Evolutionary conservation across 1,140 invertebrate genomes (phyloP).

Genomic region (Drosophila triauraria): DNA sequence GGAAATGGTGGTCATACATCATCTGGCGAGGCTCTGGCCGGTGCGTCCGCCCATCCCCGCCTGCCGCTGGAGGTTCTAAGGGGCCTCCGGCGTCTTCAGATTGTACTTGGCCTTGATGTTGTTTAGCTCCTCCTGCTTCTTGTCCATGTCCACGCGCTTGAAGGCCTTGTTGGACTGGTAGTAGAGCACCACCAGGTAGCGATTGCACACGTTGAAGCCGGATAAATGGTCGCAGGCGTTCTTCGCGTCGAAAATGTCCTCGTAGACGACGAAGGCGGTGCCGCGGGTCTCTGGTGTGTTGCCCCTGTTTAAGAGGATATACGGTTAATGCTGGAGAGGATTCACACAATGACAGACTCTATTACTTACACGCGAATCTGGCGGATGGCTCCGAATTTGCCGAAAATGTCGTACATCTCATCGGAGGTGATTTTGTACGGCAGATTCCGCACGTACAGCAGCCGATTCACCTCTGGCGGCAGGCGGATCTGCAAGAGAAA

Average conservation of each 20-base stretch:
- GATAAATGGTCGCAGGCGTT: constrained; percentile 99
- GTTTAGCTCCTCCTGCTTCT: constrained; percentile 98
- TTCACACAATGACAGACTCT: background rate
- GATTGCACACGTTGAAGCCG: constrained; percentile 99
- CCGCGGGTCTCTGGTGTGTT: constrained; percentile 99
- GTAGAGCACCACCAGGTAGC: constrained; percentile 99
- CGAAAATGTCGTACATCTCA: constrained; percentile 99
- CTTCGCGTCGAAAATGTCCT: constrained; percentile 99
- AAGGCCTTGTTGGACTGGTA: constrained; percentile 98
- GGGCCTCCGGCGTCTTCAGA: constrained; percentile 85
- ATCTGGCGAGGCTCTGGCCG: constrained; percentile 1
- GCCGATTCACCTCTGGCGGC: constrained; percentile 99
- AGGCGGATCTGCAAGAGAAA: constrained; percentile 92
- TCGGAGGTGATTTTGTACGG: constrained; percentile 99
- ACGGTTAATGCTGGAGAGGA: background rate
- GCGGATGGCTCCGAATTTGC: constrained; percentile 99
- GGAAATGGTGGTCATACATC: constrained; percentile 29
- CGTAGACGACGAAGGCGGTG: constrained; percentile 99
- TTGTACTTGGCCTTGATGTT: constrained; percentile 98
- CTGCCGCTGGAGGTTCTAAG: constrained; percentile 43
- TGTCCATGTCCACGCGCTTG: constrained; percentile 98
- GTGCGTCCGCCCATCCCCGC: constrained; percentile 3
- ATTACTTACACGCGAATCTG: constrained; percentile 98
- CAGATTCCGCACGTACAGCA: constrained; percentile 98
- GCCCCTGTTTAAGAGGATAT: constrained; percentile 88